A percentile compares a stretch with the other conserved stretches of the same genome.
Conservation (phyloP, 2,113 vertebrate species). For the Vulpes lagopus region DNA sequence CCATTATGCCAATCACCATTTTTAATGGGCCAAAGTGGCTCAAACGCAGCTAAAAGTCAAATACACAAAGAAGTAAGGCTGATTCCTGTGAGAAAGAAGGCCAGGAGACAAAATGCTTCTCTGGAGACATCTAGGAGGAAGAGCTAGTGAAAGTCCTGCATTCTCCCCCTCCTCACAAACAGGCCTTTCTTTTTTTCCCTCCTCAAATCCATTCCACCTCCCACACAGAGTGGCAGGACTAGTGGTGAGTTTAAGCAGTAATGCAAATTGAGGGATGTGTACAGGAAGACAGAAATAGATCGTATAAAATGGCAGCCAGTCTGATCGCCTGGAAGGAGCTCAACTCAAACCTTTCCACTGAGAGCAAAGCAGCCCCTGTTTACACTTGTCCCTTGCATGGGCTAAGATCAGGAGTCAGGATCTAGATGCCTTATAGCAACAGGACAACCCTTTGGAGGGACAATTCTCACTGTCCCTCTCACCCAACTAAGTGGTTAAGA, state of each 20-base stretch:
- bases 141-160: constrained; percentile 63
- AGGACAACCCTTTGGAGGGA: not conserved
- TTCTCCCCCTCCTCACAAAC: constrained; percentile 67
- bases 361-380: constrained; percentile 84
- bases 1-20: constrained; percentile 71
- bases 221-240: constrained; percentile 71
- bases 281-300: constrained; percentile 85
- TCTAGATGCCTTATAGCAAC: constrained; percentile 50
- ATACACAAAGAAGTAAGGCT: constrained; percentile 74
- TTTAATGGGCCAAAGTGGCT: constrained; percentile 76
- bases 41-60: constrained; percentile 66
- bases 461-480: not conserved
- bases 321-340: constrained; percentile 85
- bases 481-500: constrained; percentile 15
- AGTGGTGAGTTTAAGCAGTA: constrained; percentile 79
- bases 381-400: constrained; percentile 83
- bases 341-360: constrained; percentile 87
- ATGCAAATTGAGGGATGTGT: constrained; percentile 85
- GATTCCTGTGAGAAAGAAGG: constrained; percentile 70
- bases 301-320: constrained; percentile 88
- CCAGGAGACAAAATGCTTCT: constrained; percentile 78
- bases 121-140: constrained; percentile 46
- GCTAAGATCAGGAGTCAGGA: constrained; percentile 47
- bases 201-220: constrained; percentile 53
- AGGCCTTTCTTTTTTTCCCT: constrained; percentile 69